phyloP scores from a whole-genome alignment of 2,113 vertebrate species.

The Cricetomys ansorgei region DNA sequence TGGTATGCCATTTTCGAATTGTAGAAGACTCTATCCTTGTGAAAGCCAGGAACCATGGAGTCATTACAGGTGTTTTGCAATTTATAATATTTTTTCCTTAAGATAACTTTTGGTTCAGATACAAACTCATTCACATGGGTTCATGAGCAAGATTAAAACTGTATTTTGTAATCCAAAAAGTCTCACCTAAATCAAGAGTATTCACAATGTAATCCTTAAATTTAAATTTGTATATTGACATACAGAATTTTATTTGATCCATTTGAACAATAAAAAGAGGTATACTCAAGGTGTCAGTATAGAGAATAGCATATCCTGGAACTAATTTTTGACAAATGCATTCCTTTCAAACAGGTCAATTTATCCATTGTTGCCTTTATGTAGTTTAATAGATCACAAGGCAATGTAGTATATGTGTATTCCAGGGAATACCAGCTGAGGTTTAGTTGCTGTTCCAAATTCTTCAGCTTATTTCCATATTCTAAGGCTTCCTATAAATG shows the following conservation, averaged over 20 bases:
- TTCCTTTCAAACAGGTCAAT: not conserved
- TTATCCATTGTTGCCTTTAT: constrained; percentile 44
- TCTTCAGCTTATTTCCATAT: not conserved
- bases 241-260: not conserved
- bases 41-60: not conserved
- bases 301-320: not conserved
- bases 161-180: not conserved
- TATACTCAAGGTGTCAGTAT: not conserved
- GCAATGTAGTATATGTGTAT: not conserved
- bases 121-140: not conserved
- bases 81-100: not conserved
- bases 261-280: not conserved
- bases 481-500: not conserved
- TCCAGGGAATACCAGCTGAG: not conserved
- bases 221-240: not conserved
- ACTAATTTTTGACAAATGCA: not conserved
- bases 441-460: not conserved
- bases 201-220: not conserved
- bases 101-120: not conserved
- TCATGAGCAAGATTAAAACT: not conserved
- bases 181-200: not conserved
- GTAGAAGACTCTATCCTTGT: not conserved
- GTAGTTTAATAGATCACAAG: constrained; percentile 45
- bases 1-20: not conserved
- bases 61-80: not conserved